Conservation (phyloP, 2,888 invertebrate species). For the Sericinus montela region DNA sequence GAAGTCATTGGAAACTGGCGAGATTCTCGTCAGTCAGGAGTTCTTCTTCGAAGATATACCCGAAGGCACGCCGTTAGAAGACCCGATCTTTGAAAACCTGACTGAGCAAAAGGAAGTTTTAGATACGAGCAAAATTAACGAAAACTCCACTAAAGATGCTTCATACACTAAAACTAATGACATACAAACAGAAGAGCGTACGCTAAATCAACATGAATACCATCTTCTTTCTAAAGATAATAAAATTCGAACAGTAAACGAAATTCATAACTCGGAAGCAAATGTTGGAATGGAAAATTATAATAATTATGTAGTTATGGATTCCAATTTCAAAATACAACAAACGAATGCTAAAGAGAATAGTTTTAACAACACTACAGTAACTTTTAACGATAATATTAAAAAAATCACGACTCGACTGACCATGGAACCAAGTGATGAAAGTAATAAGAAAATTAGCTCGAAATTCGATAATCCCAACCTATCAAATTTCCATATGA, state of each 20-base stretch:
- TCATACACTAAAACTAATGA: background rate
- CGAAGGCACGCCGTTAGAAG: slow-evolving; percentile 62
- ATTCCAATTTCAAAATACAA: background rate
- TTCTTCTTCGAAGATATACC: slow-evolving; percentile 63
- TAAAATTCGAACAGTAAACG: background rate
- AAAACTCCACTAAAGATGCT: slow-evolving; percentile 1
- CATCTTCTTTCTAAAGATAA: background rate
- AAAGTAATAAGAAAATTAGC: slow-evolving; percentile 13
- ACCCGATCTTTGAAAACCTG: slow-evolving; percentile 59
- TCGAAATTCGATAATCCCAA: slow-evolving; percentile 43
- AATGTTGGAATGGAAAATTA: background rate
- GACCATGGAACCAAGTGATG: slow-evolving; percentile 21
- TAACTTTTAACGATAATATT: slow-evolving; percentile 9
- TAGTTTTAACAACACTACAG: background rate
- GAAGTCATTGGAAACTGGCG: slow-evolving; percentile 46
- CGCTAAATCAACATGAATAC: background rate
- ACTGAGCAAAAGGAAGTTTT: slow-evolving; percentile 24
- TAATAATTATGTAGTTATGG: background rate
- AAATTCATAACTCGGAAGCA: background rate
- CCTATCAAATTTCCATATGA: slow-evolving; percentile 56
- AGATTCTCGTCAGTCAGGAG: slow-evolving; percentile 56
- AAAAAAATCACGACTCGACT: background rate
- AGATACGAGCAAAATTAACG: slow-evolving; percentile 4
- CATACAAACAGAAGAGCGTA: background rate
- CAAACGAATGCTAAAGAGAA: background rate